Evolutionary conservation across 2,797 vertebrate species (phyloP).

Genomic region (Sebastes matsubarae): DNA sequence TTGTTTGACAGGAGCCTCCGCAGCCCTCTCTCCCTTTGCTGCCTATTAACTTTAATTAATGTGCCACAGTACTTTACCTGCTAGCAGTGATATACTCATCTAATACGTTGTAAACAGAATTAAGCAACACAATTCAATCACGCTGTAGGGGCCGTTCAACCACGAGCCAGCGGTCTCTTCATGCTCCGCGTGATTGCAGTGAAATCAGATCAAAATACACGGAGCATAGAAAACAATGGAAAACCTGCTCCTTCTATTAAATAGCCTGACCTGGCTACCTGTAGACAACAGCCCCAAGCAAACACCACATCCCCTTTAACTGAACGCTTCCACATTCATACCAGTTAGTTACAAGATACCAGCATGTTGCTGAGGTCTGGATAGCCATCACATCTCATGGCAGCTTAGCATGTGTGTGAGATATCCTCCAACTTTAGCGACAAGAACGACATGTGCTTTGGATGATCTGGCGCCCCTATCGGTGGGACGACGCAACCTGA

Average conservation of each 20-base stretch:
- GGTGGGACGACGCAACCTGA: too few relatives aligned
- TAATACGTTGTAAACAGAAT: conserved; percentile 53
- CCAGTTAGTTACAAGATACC: neutral
- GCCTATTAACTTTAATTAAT: conserved; percentile 61
- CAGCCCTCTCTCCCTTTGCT: conserved; percentile 42
- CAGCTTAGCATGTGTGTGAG: neutral
- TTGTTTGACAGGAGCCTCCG: conserved; percentile 44
- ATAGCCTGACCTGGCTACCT: neutral
- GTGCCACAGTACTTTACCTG: conserved; percentile 50
- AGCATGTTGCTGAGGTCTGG: neutral
- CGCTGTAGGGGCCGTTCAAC: conserved; percentile 26
- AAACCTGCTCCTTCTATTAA: neutral
- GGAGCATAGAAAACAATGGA: neutral
- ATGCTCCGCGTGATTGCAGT: neutral
- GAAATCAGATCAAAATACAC: conserved; percentile 17
- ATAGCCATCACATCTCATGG: neutral
- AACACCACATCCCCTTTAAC: neutral
- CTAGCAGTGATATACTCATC: conserved; percentile 38
- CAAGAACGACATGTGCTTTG: too few relatives aligned
- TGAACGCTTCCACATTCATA: neutral
- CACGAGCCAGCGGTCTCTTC: neutral
- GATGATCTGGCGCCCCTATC: too few relatives aligned
- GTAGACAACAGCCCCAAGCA: neutral
- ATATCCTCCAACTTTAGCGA: too few relatives aligned
- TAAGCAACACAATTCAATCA: conserved; percentile 43